A percentile compares a stretch with the other conserved stretches of the same genome.
Evolutionary conservation across 2,797 vertebrate genomes (phyloP).

Genomic region (Prionace glauca): DNA sequence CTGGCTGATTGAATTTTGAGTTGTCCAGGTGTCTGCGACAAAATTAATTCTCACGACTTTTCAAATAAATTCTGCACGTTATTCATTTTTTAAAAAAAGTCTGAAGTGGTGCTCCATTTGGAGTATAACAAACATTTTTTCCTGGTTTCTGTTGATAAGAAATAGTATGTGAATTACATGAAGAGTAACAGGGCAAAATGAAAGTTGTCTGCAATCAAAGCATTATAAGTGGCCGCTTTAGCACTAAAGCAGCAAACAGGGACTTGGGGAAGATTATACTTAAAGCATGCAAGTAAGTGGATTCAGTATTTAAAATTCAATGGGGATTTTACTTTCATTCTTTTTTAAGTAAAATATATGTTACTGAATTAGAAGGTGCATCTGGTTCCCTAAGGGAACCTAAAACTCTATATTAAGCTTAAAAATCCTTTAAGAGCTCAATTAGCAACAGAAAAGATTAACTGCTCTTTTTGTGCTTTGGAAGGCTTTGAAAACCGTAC

Average conservation of each 20-base stretch:
- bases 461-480: background rate
- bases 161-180: background rate
- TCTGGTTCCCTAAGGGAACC: background rate
- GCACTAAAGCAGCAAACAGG: background rate
- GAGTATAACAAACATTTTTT: background rate
- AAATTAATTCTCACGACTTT: background rate
- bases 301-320: background rate
- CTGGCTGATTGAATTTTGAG: background rate
- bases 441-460: conserved; percentile 23
- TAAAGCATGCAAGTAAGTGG: background rate
- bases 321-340: background rate
- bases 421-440: conserved; percentile 7
- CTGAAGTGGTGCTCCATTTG: background rate
- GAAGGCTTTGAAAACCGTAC: background rate
- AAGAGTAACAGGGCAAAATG: background rate
- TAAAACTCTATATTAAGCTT: background rate
- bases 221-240: background rate
- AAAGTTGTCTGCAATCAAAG: background rate
- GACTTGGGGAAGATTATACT: background rate
- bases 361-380: background rate
- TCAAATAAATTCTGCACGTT: background rate
- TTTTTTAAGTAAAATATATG: background rate
- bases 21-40: background rate
- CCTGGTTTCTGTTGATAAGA: background rate
- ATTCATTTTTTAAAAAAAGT: background rate